These are phyloP conservation scores for Peromyscus eremicus DNA, from an alignment of 2,797 vertebrate genomes.

Conservation along the genomic window DNA sequence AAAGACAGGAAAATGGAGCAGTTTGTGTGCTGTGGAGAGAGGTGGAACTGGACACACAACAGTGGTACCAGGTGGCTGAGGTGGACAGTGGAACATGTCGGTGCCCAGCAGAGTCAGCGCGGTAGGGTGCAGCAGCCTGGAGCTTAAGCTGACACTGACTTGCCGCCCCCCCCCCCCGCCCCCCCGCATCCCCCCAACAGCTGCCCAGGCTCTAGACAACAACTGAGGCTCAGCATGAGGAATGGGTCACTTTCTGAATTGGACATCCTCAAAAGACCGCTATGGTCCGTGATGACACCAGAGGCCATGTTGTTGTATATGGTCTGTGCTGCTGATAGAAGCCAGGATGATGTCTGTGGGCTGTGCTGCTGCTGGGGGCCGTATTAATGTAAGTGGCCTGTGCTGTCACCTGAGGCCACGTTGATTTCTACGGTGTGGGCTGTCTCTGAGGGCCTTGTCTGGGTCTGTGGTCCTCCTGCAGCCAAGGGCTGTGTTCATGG, in stretches of 20 bases:
- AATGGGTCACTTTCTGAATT: not conserved
- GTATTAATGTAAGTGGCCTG: too few relatives aligned
- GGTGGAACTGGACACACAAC: not conserved
- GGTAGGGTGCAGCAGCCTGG: not conserved
- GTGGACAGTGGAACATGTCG: not conserved
- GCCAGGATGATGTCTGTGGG: not conserved
- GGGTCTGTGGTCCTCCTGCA: not conserved
- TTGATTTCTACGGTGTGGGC: not conserved
- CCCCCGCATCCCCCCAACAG: not conserved
- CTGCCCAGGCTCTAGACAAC: not conserved
- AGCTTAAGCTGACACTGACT: not conserved
- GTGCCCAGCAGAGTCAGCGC: not conserved
- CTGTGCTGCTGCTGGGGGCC: too few relatives aligned
- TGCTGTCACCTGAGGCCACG: too few relatives aligned
- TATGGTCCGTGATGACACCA: not conserved
- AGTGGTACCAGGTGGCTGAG: not conserved
- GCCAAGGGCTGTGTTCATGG: not conserved
- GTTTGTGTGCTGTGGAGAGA: not conserved
- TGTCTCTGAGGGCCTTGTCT: not conserved
- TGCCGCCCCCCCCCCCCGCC: too few relatives aligned
- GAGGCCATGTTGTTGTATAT: not conserved
- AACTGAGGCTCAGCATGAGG: not conserved
- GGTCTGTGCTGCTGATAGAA: not conserved
- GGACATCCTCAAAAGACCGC: not conserved
- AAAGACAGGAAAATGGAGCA: not conserved